phyloP scores from a whole-genome alignment of 2,888 invertebrate genomes.

The Agonopterix heracliana region DNA sequence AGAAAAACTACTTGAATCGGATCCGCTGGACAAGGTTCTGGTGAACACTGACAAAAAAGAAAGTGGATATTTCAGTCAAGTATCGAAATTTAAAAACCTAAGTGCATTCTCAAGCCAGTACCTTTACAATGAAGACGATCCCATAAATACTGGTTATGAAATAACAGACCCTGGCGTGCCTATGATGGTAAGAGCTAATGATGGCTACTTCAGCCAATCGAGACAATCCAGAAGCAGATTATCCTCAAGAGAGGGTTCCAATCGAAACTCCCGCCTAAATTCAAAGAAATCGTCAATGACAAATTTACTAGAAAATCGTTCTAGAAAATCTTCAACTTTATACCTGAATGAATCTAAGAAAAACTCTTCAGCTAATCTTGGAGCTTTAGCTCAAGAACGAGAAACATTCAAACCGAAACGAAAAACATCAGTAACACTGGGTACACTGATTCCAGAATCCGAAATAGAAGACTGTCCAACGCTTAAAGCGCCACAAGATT shows the following conservation, averaged over 20 bases:
- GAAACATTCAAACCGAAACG: slow-evolving; percentile 56
- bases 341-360: slow-evolving; percentile 71
- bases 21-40: slow-evolving; percentile 10
- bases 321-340: slow-evolving; percentile 62
- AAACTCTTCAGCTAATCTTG: slow-evolving; percentile 58
- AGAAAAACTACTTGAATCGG: slow-evolving; percentile 36
- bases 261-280: slow-evolving; percentile 59
- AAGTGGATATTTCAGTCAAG: slow-evolving; percentile 58
- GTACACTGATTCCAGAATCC: slow-evolving; percentile 62
- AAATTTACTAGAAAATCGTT: slow-evolving; percentile 60
- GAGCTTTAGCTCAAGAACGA: slow-evolving; percentile 47
- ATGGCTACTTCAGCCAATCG: slow-evolving; percentile 77
- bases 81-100: slow-evolving; percentile 58
- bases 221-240: slow-evolving; percentile 58
- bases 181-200: slow-evolving; percentile 79
- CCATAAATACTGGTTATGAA: slow-evolving; percentile 78
- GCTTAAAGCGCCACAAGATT: slow-evolving; percentile 67
- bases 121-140: slow-evolving; percentile 79
- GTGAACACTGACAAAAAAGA: slow-evolving; percentile 31
- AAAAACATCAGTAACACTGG: slow-evolving; percentile 52
- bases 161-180: slow-evolving; percentile 80
- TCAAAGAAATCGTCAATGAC: slow-evolving; percentile 68
- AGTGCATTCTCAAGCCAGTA: slow-evolving; percentile 79
- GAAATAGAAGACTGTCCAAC: slow-evolving; percentile 72
- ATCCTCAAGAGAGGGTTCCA: slow-evolving; percentile 60